These are phyloP conservation scores for Drosophila athabasca DNA, from an alignment of 1,140 invertebrate species.

Conservation along the genomic window DNA sequence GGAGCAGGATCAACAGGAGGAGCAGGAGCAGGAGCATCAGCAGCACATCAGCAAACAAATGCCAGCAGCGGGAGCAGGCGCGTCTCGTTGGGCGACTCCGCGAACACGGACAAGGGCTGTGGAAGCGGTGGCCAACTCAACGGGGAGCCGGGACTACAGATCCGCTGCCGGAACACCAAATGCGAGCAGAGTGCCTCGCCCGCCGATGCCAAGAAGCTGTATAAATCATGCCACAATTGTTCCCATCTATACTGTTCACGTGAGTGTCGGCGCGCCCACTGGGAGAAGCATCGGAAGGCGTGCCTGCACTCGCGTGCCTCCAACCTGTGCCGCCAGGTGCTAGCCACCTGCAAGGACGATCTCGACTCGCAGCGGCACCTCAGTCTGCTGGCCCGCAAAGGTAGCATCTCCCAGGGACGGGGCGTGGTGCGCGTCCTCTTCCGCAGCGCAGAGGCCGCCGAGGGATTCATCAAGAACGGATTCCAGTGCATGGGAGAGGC, in stretches of 20 bases:
- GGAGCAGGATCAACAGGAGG: not conserved
- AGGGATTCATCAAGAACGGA: conserved; percentile 90
- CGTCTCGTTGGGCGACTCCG: conserved; percentile 71
- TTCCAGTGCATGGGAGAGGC: conserved; percentile 89
- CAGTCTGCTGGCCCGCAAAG: conserved; percentile 91
- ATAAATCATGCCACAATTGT: conserved; percentile 97
- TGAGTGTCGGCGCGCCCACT: conserved; percentile 92
- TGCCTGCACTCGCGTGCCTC: conserved; percentile 95
- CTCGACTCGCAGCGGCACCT: conserved; percentile 90
- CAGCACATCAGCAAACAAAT: conserved; percentile 32
- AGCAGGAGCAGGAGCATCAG: conserved; percentile 18
- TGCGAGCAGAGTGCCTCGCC: conserved; percentile 87
- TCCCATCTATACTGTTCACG: conserved; percentile 94
- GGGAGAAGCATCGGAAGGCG: conserved; percentile 95
- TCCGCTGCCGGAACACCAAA: conserved; percentile 91
- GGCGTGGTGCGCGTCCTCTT: conserved; percentile 96
- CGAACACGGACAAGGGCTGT: conserved; percentile 20
- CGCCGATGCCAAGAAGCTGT: conserved; percentile 89
- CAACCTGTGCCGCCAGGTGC: conserved; percentile 93
- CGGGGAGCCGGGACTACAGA: conserved; percentile 83
- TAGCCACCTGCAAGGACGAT: conserved; percentile 94
- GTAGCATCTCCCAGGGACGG: conserved; percentile 92
- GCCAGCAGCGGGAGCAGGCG: conserved; percentile 51
- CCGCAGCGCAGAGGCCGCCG: conserved; percentile 91
- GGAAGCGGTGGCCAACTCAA: conserved; percentile 41